Evolutionary conservation across 2,888 invertebrate species (phyloP), one percentile per base, ranked within the genome.

Genomic region (Anaspis maculata): DNA sequence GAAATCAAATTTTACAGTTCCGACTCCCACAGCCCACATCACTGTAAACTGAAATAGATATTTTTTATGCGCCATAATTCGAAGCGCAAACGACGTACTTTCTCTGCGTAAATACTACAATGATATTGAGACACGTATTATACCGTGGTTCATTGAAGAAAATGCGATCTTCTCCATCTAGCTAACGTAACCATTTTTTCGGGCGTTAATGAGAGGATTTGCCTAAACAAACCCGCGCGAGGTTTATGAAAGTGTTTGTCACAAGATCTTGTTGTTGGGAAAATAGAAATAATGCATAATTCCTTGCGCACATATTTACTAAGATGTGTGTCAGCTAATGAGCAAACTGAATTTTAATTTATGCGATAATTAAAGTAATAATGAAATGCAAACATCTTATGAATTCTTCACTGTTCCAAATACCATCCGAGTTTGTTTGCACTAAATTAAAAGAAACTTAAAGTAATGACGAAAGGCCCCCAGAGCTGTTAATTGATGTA

Each of bases 401-500:
- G 39, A 35, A 39, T 30, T 32, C 30, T 36, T 30, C 16, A 12
- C 32, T 39, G 39, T 39, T 39, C 39, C 36, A 39, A 27, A 36
- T 39, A 39, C 33, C 36, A 26, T n/a, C n/a, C n/a, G n/a, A 19
- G 16, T 19, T 13, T 44, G 42, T 44, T 44, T 37, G 39, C 34
- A 39, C 32, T 32, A 40, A 44, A 44, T 42, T 44, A 40, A 42
- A 40, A 41, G 33, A 36, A 35, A 36, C 26, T 32, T 39, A 15
- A 31, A 31, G 32, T 34, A 37, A 41, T 45, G 43, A 45, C 45
- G 45, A 43, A 45, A 43, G 35, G n/a, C n/a, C n/a, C 33, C 11
- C 29, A 22, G 21, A 41, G 32, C 32, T 45, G 45, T 41, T 45
- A 45, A 45, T 45, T 43, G 41, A 41, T 41, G 36, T 35, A 42